Evolutionary conservation across 2,888 invertebrate genomes (phyloP).

Genomic region (Oscheius sp.): DNA sequence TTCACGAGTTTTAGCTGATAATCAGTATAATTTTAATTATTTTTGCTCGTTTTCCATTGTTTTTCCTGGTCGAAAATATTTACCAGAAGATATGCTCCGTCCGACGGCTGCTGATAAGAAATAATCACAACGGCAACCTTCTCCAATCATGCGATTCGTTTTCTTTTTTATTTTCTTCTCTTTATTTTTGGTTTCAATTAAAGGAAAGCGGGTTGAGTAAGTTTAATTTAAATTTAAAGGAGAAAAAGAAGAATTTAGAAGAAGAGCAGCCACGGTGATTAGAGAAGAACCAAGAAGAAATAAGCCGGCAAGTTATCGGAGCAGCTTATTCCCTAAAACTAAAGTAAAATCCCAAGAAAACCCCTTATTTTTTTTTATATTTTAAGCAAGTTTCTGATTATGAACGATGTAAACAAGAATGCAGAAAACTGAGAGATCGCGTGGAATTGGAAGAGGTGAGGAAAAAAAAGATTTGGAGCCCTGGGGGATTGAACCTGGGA

Average conservation of each 20-base stretch:
- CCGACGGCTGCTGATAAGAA: no score
- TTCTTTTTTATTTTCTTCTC: background rate
- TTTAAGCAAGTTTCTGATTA: slow-evolving; percentile 4
- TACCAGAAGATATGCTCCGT: no score
- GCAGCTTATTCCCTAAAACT: background rate
- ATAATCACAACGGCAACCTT: no score
- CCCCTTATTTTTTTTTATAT: background rate
- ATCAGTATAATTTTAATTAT: no score
- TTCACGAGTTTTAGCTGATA: no score
- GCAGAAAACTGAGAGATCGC: background rate
- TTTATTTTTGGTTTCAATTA: background rate
- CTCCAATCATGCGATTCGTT: background rate
- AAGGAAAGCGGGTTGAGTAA: background rate
- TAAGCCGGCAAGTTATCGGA: background rate
- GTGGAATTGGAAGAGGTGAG: slow-evolving; percentile 16
- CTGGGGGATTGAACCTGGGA: no score
- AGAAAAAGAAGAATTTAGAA: background rate
- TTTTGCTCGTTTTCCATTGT: no score
- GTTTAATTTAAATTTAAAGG: background rate
- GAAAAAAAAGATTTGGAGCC: no score
- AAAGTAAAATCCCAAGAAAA: background rate
- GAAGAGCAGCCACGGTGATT: background rate
- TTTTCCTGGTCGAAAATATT: no score
- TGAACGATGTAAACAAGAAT: slow-evolving; percentile 14
- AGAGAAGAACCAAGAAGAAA: slow-evolving; percentile 3